These are phyloP conservation scores for Gymnorhina tibicen DNA, from an alignment of 2,113 vertebrate genomes.

Conservation along the genomic window DNA sequence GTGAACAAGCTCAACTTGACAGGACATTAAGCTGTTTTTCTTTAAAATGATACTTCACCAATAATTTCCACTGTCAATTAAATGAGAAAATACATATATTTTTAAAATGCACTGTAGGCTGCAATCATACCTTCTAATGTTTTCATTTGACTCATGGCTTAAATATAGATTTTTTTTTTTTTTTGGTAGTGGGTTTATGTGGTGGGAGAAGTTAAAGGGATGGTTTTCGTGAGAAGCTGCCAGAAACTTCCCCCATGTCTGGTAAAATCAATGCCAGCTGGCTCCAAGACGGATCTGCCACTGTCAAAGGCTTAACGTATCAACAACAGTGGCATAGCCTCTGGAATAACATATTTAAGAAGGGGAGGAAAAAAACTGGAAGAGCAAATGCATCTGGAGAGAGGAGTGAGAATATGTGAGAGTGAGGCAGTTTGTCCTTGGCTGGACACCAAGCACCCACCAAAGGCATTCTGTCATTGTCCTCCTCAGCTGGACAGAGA, in stretches of 20 bases:
- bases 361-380: rapidly evolving
- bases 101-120: neutral
- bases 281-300: neutral
- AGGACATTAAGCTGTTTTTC: neutral
- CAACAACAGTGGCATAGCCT: neutral
- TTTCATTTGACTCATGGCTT: neutral
- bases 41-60: neutral
- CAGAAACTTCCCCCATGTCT: neutral
- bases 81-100: neutral
- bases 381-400: neutral
- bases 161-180: neutral
- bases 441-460: neutral
- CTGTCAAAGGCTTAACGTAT: neutral
- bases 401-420: neutral
- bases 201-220: neutral
- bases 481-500: neutral
- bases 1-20: neutral
- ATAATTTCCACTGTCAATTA: neutral
- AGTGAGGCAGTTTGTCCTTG: neutral
- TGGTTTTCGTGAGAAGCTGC: neutral
- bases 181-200: neutral
- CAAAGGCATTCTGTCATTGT: neutral
- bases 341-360: neutral
- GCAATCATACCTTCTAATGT: neutral
- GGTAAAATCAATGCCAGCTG: neutral